phyloP scores from a whole-genome alignment of 2,888 invertebrate species.

The Hanleya hanleyi region DNA sequence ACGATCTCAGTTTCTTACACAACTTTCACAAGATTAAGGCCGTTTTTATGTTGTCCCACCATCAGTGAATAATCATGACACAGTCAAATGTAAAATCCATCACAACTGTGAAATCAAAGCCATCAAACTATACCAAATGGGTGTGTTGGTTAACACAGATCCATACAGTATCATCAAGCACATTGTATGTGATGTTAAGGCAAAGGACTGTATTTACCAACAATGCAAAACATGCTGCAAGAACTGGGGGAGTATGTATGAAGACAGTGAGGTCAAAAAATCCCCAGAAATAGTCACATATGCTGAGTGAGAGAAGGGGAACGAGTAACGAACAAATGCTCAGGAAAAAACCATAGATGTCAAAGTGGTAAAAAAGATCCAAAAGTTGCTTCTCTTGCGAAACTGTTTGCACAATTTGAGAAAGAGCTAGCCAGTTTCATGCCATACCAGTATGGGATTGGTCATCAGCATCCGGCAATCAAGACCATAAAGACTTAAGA shows the following conservation, averaged over 20 bases:
- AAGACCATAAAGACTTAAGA: conserved; percentile 34
- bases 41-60: conserved; percentile 37
- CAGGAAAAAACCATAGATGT: neutral
- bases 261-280: too few species aligned
- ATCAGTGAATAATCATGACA: conserved; percentile 36
- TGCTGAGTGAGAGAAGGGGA: neutral
- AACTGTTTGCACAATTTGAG: conserved; percentile 9
- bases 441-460: conserved; percentile 23
- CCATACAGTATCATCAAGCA: neutral
- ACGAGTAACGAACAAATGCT: neutral
- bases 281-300: conserved; percentile 1
- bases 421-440: conserved; percentile 4
- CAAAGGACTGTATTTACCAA: conserved; percentile 30
- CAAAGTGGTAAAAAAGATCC: conserved; percentile 12
- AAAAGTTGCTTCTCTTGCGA: conserved; percentile 4
- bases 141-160: neutral
- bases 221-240: conserved; percentile 15
- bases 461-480: conserved; percentile 28
- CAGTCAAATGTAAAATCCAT: conserved; percentile 37
- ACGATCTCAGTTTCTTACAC: conserved; percentile 36
- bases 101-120: conserved; percentile 31
- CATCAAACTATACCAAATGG: conserved; percentile 13
- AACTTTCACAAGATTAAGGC: conserved; percentile 33
- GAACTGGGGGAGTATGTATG: too few species aligned
- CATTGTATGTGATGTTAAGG: conserved; percentile 1